Evolutionary conservation across 2,113 vertebrate species (phyloP).

Genomic region (Carassius carassius): DNA sequence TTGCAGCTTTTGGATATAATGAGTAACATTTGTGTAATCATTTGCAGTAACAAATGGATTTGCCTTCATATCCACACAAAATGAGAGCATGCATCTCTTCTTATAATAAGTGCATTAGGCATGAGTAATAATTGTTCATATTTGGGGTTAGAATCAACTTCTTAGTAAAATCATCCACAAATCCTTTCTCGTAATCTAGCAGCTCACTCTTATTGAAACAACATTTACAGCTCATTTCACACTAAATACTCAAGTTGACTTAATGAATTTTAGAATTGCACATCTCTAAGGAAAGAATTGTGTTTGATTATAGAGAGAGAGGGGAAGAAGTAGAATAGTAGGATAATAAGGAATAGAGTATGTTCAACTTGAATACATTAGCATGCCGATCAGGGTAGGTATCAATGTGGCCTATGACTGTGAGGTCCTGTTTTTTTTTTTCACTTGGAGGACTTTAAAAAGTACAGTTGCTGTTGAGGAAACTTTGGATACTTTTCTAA

Average conservation of each 20-base stretch:
- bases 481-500: neutral
- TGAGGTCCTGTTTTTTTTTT: neutral
- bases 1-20: neutral
- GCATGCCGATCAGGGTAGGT: constrained; percentile 19
- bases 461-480: neutral
- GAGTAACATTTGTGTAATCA: neutral
- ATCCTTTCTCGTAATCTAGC: neutral
- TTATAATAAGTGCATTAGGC: neutral
- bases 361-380: constrained; percentile 39
- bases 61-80: neutral
- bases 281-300: constrained; percentile 20
- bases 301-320: neutral
- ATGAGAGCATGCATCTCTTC: neutral
- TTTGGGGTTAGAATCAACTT: neutral
- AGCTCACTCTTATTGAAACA: neutral
- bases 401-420: neutral
- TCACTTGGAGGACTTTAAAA: neutral
- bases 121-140: neutral
- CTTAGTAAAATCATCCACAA: constrained; percentile 1
- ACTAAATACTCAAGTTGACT: constrained; percentile 33
- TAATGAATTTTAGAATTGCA: constrained; percentile 25
- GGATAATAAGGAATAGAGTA: constrained; percentile 16
- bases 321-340: constrained; percentile 3
- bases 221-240: constrained; percentile 42
- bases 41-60: neutral